A percentile compares a stretch with the other conserved stretches of the same genome.
Evolutionary conservation across 2,888 invertebrate species (phyloP).

Genomic region (Mycalesis mineus): DNA sequence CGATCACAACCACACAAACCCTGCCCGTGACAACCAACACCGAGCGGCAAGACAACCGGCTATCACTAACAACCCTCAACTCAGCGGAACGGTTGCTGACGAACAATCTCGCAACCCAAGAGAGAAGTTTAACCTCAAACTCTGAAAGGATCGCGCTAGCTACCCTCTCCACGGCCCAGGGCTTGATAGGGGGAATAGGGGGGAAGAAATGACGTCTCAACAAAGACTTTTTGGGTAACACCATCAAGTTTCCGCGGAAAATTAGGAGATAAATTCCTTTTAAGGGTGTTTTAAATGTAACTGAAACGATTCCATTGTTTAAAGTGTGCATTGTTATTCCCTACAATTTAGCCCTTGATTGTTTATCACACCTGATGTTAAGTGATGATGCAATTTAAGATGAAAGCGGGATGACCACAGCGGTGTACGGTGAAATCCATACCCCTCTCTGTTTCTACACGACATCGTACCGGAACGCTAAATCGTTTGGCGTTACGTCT

Average conservation of each 20-base stretch:
- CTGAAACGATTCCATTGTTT: too few species aligned
- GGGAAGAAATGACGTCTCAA: slow-evolving; percentile 74
- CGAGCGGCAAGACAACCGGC: slow-evolving; percentile 43
- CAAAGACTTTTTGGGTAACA: slow-evolving; percentile 42
- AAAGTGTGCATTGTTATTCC: too few species aligned
- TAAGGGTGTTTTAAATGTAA: neutral
- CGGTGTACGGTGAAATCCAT: too few species aligned
- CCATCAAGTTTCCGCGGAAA: slow-evolving; percentile 53
- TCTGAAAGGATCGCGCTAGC: slow-evolving; percentile 60
- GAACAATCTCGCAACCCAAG: slow-evolving; percentile 39
- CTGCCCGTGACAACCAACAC: slow-evolving; percentile 49
- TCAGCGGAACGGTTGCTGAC: slow-evolving; percentile 52
- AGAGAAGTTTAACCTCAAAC: slow-evolving; percentile 39
- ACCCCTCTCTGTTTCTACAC: too few species aligned
- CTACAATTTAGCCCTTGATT: too few species aligned
- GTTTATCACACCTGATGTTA: too few species aligned
- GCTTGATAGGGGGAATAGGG: slow-evolving; percentile 57
- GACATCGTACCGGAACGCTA: too few species aligned
- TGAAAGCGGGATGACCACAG: too few species aligned
- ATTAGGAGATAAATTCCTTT: slow-evolving; percentile 47
- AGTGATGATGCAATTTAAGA: too few species aligned
- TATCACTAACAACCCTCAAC: slow-evolving; percentile 50
- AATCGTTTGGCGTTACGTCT: too few species aligned
- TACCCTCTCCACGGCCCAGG: slow-evolving; percentile 60
- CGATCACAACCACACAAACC: slow-evolving; percentile 42